These are phyloP conservation scores for Eupithecia subumbrata DNA, from an alignment of 2,888 invertebrate genomes.

Conservation along the genomic window DNA sequence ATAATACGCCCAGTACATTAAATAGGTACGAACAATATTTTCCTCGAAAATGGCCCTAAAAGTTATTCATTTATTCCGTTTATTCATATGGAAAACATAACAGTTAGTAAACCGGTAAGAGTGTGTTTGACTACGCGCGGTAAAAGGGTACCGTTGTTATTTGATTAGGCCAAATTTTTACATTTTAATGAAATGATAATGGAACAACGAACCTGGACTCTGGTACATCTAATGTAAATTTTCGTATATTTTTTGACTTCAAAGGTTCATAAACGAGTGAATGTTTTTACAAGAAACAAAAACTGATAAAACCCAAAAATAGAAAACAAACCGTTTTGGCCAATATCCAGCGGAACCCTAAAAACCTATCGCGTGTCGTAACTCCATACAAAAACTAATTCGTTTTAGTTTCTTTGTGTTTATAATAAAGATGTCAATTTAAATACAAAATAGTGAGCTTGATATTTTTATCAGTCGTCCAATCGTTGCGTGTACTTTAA, in stretches of 20 bases:
- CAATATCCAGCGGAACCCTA: neutral
- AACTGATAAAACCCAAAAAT: no score
- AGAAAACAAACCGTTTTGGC: no score
- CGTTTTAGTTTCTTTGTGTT: constrained; percentile 18
- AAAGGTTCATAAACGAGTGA: no score
- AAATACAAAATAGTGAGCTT: constrained; percentile 20
- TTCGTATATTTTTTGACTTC: no score
- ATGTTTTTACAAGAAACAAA: no score
- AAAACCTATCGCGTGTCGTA: constrained; percentile 20
- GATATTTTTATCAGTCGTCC: constrained; percentile 24
- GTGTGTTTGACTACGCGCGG: neutral
- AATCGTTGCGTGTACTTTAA: constrained; percentile 31
- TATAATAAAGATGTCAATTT: constrained; percentile 31
- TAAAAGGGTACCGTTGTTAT: neutral
- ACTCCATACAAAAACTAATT: constrained; percentile 1
- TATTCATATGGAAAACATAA: neutral
- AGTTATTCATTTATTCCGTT: neutral
- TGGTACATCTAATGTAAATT: neutral
- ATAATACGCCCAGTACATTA: neutral
- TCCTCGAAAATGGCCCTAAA: neutral
- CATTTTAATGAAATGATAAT: neutral
- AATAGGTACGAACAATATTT: neutral
- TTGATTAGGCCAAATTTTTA: neutral
- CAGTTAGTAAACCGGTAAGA: neutral
- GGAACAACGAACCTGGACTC: neutral